Evolutionary conservation across 2,888 invertebrate species (phyloP).

Genomic region (Eristalinus aeneus): DNA sequence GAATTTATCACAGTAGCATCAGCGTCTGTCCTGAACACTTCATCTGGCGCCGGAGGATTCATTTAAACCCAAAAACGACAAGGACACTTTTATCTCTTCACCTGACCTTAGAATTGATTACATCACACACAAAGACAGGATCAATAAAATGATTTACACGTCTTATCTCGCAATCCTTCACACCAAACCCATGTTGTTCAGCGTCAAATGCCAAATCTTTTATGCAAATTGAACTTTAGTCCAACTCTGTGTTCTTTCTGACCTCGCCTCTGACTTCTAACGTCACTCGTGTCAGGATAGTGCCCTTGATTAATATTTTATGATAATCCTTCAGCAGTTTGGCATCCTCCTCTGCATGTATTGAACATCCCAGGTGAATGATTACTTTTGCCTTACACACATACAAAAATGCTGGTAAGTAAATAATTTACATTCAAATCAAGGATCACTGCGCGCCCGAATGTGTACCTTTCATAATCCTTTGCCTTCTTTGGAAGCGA

Average conservation of each 20-base stretch:
- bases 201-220: background rate
- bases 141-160: too few species aligned
- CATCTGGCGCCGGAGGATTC: too few species aligned
- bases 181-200: too few species aligned
- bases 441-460: background rate
- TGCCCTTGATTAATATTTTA: slow-evolving; percentile 13
- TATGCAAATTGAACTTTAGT: slow-evolving; percentile 29
- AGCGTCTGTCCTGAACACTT: too few species aligned
- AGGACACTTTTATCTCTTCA: too few species aligned
- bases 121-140: too few species aligned
- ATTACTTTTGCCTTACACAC: slow-evolving; percentile 4
- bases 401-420: background rate
- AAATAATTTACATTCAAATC: slow-evolving; percentile 23
- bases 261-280: background rate
- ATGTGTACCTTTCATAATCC: slow-evolving; percentile 3
- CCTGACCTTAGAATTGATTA: too few species aligned
- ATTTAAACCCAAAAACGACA: too few species aligned
- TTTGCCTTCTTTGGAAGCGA: background rate
- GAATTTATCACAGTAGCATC: too few species aligned
- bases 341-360: background rate
- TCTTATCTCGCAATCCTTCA: too few species aligned
- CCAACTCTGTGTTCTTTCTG: background rate
- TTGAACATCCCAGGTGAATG: background rate
- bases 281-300: background rate
- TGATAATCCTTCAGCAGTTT: background rate